Evolutionary conservation across 2,113 vertebrate genomes (phyloP), one percentile per base, ranked within the genome.

Genomic region (Coracopsis vasa): DNA sequence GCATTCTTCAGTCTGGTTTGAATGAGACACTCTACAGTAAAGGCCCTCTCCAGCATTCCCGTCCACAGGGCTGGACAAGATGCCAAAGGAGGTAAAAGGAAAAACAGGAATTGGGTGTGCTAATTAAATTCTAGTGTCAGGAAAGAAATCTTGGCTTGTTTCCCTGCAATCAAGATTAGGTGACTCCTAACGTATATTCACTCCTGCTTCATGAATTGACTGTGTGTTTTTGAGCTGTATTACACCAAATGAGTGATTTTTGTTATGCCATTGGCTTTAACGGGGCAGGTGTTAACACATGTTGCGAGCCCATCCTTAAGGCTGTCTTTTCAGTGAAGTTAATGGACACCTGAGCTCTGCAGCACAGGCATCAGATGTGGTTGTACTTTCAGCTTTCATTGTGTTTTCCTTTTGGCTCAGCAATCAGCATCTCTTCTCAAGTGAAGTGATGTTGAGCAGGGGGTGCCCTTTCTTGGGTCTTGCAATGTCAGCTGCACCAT

Each of bases 11-110:
- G 33, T 6, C 17, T 37, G 42, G 60, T 75, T 74, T 70, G 83
- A 66, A 88, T 71, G 77, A 84, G 66, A 44, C 24, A 29, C 31
- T 37, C 56, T 16, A 14, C 29, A 70, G 48, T 16, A 23, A 88
- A 72, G 41, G 35, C 31, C 16, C 18, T 56, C 44, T 41, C 48
- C 81, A 54, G 70, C 0, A 0, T 24, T 90, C 56, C 64, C 3
- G 0, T 86, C 70, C 58, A 3, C 31, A 93, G 58, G 53, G 39
- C 64, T 66, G 51, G 66, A 93, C 70, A 77, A 78, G 47, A 96
- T 97, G 95, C 80, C 89, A 51, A 95, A 93, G 70, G 94, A 97
- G 97, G 97, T 97, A 96, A 97, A 61, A 78, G 66, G 21, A 54
- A 93, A 79, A 39, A 5, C 50, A 44, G 78, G 37, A 81, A 44